Evolutionary conservation across 53 echinoderm and acorn worm species (phyloP), one percentile per base, ranked within the genome.

Genomic region (Patiria pectinifera): DNA sequence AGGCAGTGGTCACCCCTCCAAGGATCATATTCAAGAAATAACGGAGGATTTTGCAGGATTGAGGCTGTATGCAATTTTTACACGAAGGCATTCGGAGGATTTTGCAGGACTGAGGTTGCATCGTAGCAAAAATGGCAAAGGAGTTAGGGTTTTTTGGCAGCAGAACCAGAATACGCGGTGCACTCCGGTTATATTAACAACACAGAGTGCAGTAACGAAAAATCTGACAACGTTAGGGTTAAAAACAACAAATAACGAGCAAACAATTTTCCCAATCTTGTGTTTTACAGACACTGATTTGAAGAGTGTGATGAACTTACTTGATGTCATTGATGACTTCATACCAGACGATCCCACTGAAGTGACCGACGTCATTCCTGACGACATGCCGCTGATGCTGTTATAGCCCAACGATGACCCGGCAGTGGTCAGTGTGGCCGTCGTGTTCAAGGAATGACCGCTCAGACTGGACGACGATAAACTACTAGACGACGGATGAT

Each of bases 381-480:
- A 90, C 22, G 90, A 90, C 81, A 90, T 90, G 21, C 90, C 90
- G n/a, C 90, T 90, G 90, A 90, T 80, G 81, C 80, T 90, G 23
- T 90, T 90, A 43, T 90, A 90, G 16, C 74, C 74, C 74, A 86
- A 45, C 72, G 86, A 48, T 15, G 86, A 86, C 62, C 81, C 66
- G 45, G 90, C 61, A 2, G 90, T 69, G 9, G 89, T 24, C 78
- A 86, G 72, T 48, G 87, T 59, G 22, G 87, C 22, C 3, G 81
- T 60, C 19, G 90, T 19, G 62, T 66, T 21, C 26, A 77, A 25
- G 1, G 90, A 90, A 48, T 90, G 90, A 90, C 80, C 80, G n/a
- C 63, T 90, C 6, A 87, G 87, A 87, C 87, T 77, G 87, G 87
- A 87, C 44, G 87, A 87, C 21, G 82, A 58, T 53, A 84, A 63